Conservation (phyloP, 2,888 invertebrate genomes). For the Fragum sueziense region DNA sequence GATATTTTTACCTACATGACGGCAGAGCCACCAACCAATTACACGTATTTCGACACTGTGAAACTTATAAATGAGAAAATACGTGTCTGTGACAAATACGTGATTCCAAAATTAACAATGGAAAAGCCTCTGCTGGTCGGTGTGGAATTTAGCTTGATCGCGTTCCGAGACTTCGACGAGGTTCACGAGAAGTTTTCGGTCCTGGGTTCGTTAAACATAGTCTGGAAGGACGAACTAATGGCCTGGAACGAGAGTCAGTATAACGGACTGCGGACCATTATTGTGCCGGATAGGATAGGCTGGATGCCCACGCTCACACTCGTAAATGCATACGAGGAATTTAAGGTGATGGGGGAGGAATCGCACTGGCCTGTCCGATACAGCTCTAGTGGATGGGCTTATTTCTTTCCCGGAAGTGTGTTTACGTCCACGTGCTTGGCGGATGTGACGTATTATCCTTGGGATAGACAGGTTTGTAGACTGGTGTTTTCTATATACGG, state of each 20-base stretch:
- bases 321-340: not conserved
- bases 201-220: not conserved
- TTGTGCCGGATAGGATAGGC: not conserved
- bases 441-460: not conserved
- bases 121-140: not conserved
- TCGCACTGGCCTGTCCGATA: not conserved
- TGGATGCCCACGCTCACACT: not conserved
- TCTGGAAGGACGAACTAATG: slow-evolving; percentile 4
- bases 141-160: not conserved
- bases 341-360: not conserved
- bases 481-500: slow-evolving; percentile 2
- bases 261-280: not conserved
- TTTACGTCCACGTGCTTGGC: not conserved
- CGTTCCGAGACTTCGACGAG: slow-evolving; percentile 5
- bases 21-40: not conserved
- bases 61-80: not conserved
- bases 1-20: not conserved
- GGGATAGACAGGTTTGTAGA: not conserved
- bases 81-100: not conserved
- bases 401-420: not conserved
- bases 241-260: not conserved
- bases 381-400: not conserved
- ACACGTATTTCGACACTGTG: not conserved
- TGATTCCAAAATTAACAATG: not conserved
- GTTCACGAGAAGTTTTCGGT: slow-evolving; percentile 1